Evolutionary conservation across 92 coral and sea anemone genomes (phyloP).

Genomic region (Bergia sp.): DNA sequence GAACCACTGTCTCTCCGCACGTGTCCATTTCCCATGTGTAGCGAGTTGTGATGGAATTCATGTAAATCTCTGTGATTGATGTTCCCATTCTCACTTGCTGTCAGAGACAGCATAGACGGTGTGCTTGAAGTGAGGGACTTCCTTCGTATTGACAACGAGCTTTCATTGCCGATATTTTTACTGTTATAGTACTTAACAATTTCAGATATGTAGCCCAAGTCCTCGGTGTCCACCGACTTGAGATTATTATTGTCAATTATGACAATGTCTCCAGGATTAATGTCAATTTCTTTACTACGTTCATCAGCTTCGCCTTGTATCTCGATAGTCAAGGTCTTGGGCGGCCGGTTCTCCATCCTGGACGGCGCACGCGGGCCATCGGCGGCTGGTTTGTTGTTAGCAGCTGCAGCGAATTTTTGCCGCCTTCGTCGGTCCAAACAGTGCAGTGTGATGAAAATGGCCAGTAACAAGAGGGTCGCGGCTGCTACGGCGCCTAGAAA

Average conservation of each 20-base stretch:
- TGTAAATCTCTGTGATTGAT: constrained; percentile 21
- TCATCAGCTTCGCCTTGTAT: constrained; percentile 76
- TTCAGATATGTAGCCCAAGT: constrained; percentile 87
- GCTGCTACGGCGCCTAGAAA: constrained; percentile 82
- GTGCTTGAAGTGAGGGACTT: constrained; percentile 71
- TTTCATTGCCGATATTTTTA: constrained; percentile 74
- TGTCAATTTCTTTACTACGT: constrained; percentile 69
- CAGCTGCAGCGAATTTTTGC: constrained; percentile 53
- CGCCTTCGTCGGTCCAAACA: constrained; percentile 53
- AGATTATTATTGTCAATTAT: constrained; percentile 82
- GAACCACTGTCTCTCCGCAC: constrained; percentile 24
- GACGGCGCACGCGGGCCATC: constrained; percentile 24
- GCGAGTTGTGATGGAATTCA: constrained; percentile 13
- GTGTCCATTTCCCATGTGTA: constrained; percentile 9
- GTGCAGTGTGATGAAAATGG: constrained; percentile 52
- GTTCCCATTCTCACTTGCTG: constrained; percentile 70
- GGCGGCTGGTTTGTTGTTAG: constrained; percentile 11
- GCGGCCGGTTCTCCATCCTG: constrained; percentile 52
- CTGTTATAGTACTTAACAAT: constrained; percentile 84
- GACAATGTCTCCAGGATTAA: constrained; percentile 86
- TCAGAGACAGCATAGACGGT: constrained; percentile 76
- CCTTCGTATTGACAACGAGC: constrained; percentile 68
- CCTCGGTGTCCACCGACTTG: constrained; percentile 77
- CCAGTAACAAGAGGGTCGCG: constrained; percentile 65
- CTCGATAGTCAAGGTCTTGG: constrained; percentile 80